These are phyloP conservation scores for Lottia scabra DNA, from an alignment of 2,888 invertebrate genomes.

Conservation along the genomic window DNA sequence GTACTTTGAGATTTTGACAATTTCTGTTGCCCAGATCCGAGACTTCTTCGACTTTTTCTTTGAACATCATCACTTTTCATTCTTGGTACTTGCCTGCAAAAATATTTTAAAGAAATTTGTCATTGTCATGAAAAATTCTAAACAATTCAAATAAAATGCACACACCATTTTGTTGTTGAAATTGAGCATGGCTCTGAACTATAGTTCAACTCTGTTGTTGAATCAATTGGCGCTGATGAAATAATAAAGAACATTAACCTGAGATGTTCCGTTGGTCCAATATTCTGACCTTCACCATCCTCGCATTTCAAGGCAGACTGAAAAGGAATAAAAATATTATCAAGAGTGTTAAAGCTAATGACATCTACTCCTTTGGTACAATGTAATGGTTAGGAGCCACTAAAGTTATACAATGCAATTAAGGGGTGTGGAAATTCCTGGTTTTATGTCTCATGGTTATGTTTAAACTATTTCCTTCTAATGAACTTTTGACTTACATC, in stretches of 20 bases:
- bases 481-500: conserved; percentile 74
- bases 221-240: background rate
- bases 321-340: conserved; percentile 6
- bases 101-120: background rate
- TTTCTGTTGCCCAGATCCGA: conserved; percentile 35
- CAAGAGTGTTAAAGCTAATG: no score
- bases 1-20: conserved; percentile 14
- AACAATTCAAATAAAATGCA: no score
- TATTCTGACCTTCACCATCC: conserved; percentile 75
- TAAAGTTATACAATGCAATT: no score
- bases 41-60: conserved; percentile 55
- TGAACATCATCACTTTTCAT: conserved; percentile 58
- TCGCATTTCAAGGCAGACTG: conserved; percentile 87
- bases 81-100: conserved; percentile 56
- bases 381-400: no score
- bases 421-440: no score
- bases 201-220: background rate
- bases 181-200: no score
- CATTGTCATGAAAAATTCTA: no score
- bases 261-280: conserved; percentile 56
- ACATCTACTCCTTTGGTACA: no score
- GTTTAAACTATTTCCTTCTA: no score
- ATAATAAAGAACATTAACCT: conserved; percentile 37
- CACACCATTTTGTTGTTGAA: no score
- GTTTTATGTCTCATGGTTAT: no score